phyloP scores from a whole-genome alignment of 2,113 vertebrate species.

The Orthonyx spaldingii region DNA sequence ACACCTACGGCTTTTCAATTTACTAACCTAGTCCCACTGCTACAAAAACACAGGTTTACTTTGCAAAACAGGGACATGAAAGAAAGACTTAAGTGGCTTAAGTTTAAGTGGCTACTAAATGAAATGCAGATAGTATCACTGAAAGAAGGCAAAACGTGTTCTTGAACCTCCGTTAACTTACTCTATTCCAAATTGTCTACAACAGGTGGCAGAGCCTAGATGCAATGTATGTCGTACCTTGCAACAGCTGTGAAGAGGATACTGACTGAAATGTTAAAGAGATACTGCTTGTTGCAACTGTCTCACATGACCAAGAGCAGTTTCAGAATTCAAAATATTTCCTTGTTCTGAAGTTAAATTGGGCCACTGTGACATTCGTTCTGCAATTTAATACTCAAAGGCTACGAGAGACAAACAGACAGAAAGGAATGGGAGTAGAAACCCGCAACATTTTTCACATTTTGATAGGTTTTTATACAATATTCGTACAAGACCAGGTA shows the following conservation, averaged over 20 bases:
- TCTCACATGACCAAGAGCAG: conserved; percentile 58
- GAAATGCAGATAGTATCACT: not conserved
- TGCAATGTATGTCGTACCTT: conserved; percentile 64
- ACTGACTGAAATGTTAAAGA: conserved; percentile 50
- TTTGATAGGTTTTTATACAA: not conserved
- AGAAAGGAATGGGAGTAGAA: not conserved
- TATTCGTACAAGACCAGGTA: not conserved
- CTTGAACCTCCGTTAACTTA: conserved; percentile 34
- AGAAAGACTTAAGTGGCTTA: not conserved
- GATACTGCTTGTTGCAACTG: conserved; percentile 28
- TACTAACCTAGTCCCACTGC: not conserved
- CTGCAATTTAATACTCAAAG: conserved; percentile 64
- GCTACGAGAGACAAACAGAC: not conserved
- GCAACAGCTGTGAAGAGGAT: conserved; percentile 66
- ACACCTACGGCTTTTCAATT: not conserved
- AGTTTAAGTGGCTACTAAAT: not conserved
- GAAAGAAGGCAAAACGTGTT: conserved; percentile 10
- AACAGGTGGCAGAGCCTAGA: conserved; percentile 68
- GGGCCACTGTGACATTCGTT: conserved; percentile 50
- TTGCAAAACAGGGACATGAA: not conserved
- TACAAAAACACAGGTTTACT: conserved; percentile 6
- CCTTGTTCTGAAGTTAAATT: conserved; percentile 70
- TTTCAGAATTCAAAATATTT: conserved; percentile 76
- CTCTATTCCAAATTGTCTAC: conserved; percentile 55
- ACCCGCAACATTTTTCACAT: not conserved